phyloP scores from a whole-genome alignment of 2,113 vertebrate species.

The Lasiurus cinereus region DNA sequence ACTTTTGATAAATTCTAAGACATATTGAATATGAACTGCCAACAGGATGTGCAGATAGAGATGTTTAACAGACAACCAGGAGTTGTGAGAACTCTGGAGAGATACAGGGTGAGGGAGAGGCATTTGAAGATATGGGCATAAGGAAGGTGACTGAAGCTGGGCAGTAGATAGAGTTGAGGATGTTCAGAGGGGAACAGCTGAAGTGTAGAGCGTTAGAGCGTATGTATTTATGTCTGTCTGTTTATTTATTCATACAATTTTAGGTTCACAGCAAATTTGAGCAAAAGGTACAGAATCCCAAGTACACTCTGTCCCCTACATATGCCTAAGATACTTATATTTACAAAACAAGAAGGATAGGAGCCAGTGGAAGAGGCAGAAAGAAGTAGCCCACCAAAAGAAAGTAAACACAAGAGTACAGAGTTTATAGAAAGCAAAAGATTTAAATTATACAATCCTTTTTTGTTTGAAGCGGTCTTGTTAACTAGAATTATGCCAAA shows the following conservation, averaged over 20 bases:
- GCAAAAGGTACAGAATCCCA: neutral
- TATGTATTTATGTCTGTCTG: neutral
- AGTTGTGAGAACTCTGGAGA: neutral
- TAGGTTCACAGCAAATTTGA: slow-evolving; percentile 8
- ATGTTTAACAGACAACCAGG: neutral
- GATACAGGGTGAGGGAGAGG: neutral
- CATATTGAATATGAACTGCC: neutral
- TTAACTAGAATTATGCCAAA: slow-evolving; percentile 6
- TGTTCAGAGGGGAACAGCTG: neutral
- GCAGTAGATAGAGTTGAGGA: neutral
- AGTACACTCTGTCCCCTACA: neutral
- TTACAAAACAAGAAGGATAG: neutral
- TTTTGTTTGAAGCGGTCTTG: neutral
- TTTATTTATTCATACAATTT: neutral
- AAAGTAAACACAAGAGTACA: neutral
- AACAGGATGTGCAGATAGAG: neutral
- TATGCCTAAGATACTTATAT: neutral
- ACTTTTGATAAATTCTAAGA: neutral
- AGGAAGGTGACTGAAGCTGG: neutral
- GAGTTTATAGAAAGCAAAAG: neutral
- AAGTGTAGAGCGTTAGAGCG: neutral
- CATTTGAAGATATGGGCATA: neutral
- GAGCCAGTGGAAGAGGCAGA: neutral
- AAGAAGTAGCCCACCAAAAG: neutral
- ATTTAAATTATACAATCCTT: neutral